Percentiles rank a stretch among this genome's conserved stretches.
phyloP scores from a whole-genome alignment of 2,113 vertebrate genomes.

The Lophura nycthemera region DNA sequence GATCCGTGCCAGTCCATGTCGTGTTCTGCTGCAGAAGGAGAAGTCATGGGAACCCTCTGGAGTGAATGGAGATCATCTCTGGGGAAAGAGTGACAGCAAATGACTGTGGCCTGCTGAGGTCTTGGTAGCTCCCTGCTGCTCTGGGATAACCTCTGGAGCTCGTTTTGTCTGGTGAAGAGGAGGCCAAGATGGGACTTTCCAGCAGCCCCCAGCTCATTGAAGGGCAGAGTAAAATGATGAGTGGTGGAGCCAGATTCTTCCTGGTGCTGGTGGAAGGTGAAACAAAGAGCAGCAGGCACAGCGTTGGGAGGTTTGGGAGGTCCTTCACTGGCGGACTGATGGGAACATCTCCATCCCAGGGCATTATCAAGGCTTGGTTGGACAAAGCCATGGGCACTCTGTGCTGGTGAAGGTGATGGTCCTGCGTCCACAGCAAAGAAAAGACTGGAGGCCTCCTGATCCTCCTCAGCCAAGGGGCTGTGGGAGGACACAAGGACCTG shows the following conservation, averaged over 20 bases:
- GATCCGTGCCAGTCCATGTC: fast-evolving
- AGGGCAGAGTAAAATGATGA: background rate
- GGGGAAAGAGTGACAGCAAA: background rate
- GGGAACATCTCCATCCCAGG: background rate
- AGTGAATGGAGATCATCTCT: background rate
- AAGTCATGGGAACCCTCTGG: background rate
- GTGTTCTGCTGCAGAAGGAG: background rate
- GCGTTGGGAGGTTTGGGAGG: background rate
- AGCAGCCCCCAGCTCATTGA: background rate
- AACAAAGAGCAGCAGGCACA: background rate
- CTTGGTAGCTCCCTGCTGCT: background rate
- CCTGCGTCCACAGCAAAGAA: background rate
- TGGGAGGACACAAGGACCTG: background rate
- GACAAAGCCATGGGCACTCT: background rate
- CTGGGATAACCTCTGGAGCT: background rate
- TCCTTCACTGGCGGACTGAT: background rate
- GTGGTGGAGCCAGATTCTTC: background rate
- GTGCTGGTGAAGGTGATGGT: background rate
- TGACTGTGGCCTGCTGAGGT: background rate
- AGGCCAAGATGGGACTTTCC: background rate
- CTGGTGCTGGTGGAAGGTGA: background rate
- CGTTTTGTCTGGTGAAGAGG: background rate
- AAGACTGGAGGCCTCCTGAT: background rate
- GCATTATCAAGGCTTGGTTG: background rate
- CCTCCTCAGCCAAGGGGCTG: background rate